Evolutionary conservation across 2,113 vertebrate species (phyloP).

Genomic region (Coracopsis vasa): DNA sequence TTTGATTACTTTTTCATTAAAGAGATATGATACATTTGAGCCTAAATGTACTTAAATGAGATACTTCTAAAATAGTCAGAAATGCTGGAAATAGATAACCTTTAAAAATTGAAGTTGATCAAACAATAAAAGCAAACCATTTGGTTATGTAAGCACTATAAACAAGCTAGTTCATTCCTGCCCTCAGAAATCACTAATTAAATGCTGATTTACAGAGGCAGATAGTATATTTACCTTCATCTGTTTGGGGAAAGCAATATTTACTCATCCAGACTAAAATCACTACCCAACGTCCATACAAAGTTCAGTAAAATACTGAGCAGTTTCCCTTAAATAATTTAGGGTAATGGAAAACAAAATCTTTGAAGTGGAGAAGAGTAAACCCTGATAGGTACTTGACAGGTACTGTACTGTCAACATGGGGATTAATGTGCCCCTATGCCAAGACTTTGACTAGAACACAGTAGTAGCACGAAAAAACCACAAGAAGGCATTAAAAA

Average conservation of each 20-base stretch:
- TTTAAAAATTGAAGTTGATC: not conserved
- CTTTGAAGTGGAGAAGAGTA: not conserved
- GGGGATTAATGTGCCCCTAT: not conserved
- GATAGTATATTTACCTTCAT: not conserved
- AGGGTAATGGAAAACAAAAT: not conserved
- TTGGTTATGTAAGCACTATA: not conserved
- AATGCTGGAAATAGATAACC: not conserved
- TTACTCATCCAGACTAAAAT: constrained; percentile 6
- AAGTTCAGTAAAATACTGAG: constrained; percentile 6
- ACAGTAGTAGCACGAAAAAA: not conserved
- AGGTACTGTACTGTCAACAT: not conserved
- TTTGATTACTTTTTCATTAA: not conserved
- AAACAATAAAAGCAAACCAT: not conserved
- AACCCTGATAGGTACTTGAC: not conserved
- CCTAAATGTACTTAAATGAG: not conserved
- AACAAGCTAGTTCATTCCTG: not conserved
- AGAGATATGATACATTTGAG: not conserved
- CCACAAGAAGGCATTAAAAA: not conserved
- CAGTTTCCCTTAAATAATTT: not conserved
- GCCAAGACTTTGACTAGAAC: not conserved
- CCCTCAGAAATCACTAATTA: not conserved
- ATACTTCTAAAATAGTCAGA: not conserved
- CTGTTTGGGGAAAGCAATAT: not conserved
- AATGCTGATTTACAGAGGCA: not conserved
- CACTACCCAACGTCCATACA: not conserved